Percentiles rank a stretch among this genome's conserved stretches.
phyloP scores from a whole-genome alignment of 2,888 invertebrate species.

The Morinoia aosen region DNA sequence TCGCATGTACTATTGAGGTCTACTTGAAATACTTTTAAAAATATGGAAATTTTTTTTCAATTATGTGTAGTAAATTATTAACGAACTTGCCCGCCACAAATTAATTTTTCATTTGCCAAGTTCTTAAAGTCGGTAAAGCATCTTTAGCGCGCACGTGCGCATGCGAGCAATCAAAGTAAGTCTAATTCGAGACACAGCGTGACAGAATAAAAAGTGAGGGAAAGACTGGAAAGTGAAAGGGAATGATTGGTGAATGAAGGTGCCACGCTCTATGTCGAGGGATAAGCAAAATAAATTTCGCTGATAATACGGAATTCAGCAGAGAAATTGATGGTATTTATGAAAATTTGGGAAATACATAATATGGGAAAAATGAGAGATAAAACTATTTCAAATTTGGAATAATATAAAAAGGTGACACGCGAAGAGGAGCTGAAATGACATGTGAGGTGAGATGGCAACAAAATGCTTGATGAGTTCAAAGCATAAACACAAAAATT shows the following conservation, averaged over 20 bases:
- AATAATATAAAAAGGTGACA: background rate
- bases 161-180: too few relatives aligned
- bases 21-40: background rate
- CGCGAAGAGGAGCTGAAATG: background rate
- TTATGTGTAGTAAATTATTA: too few relatives aligned
- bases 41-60: background rate
- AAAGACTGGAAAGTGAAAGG: background rate
- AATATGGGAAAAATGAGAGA: background rate
- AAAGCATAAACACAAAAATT: background rate
- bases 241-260: background rate
- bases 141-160: background rate
- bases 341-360: background rate
- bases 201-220: background rate
- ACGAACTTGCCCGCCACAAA: too few relatives aligned
- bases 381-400: background rate
- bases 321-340: background rate
- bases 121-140: background rate
- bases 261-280: background rate
- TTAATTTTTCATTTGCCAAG: background rate
- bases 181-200: background rate
- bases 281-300: background rate
- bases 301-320: background rate
- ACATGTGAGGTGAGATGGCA: background rate
- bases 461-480: background rate
- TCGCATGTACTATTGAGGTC: background rate